These are phyloP conservation scores for Leuctra nigra DNA, from an alignment of 2,888 invertebrate genomes.

Conservation along the genomic window DNA sequence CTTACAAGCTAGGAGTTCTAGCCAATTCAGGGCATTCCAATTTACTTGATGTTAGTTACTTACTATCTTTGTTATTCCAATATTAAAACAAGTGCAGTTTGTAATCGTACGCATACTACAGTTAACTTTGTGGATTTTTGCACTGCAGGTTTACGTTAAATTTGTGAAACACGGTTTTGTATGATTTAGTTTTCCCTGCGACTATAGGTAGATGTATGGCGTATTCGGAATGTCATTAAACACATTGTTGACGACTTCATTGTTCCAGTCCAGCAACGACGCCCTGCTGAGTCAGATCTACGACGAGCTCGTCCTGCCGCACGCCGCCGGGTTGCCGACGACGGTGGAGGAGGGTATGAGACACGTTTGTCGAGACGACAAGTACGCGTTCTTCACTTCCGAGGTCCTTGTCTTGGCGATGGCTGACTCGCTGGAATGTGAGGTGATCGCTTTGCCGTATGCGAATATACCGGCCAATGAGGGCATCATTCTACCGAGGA, in stretches of 20 bases:
- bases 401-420: constrained; percentile 1
- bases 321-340: neutral
- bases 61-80: too few species aligned
- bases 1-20: constrained; percentile 4
- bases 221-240: too few species aligned
- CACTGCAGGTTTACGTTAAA: too few species aligned
- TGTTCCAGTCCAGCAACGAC: neutral
- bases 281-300: neutral
- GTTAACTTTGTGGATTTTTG: too few species aligned
- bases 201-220: too few species aligned
- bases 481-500: constrained; percentile 11
- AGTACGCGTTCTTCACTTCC: constrained; percentile 14
- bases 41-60: neutral
- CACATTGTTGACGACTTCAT: too few species aligned
- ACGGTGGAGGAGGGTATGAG: neutral
- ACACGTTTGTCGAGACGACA: neutral
- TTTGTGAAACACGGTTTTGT: too few species aligned
- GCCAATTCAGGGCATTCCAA: constrained; percentile 9
- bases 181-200: too few species aligned
- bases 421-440: neutral
- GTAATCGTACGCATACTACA: too few species aligned
- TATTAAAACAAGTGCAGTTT: neutral
- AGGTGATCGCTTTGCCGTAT: constrained; percentile 3
- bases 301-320: constrained; percentile 7
- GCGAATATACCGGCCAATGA: constrained; percentile 2